Percentiles rank a stretch among this genome's conserved stretches.
phyloP scores from a whole-genome alignment of 2,888 invertebrate species.

The Apeira syringaria region DNA sequence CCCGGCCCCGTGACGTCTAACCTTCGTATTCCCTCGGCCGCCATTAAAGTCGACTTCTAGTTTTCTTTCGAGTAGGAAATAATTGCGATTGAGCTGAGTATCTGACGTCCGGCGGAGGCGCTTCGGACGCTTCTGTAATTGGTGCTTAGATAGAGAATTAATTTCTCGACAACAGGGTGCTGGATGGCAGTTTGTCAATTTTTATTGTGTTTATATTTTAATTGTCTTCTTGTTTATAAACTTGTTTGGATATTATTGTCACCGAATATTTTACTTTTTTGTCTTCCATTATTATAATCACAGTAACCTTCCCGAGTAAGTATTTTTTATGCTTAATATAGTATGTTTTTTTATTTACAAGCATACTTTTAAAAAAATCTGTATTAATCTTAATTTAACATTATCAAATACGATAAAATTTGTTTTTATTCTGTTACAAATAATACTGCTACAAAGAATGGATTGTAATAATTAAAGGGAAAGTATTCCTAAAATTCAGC shows the following conservation, averaged over 20 bases:
- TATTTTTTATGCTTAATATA: background rate
- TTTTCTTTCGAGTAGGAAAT: conserved; percentile 70
- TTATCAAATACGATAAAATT: background rate
- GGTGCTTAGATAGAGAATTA: conserved; percentile 70
- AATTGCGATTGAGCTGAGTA: conserved; percentile 74
- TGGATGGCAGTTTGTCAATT: conserved; percentile 28
- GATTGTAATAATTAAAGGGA: background rate
- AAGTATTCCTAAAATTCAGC: conserved; percentile 16
- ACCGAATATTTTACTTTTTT: too few relatives aligned
- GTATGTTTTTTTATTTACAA: too few relatives aligned
- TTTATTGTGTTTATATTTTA: conserved; percentile 29
- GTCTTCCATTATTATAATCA: too few relatives aligned
- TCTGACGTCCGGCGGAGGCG: conserved; percentile 46
- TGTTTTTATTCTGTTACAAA: conserved; percentile 2
- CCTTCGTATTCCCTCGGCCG: conserved; percentile 30
- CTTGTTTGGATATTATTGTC: background rate
- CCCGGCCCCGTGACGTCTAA: background rate
- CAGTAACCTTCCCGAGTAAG: background rate
- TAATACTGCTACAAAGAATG: conserved; percentile 7
- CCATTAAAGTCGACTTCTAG: conserved; percentile 64
- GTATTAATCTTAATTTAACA: too few relatives aligned
- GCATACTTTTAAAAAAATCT: too few relatives aligned
- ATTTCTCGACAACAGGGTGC: conserved; percentile 37
- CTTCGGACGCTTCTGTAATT: conserved; percentile 51
- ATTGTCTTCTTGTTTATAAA: conserved; percentile 13